These are phyloP conservation scores for Cephalopterus ornatus DNA, from an alignment of 2,113 vertebrate species.

Conservation along the genomic window DNA sequence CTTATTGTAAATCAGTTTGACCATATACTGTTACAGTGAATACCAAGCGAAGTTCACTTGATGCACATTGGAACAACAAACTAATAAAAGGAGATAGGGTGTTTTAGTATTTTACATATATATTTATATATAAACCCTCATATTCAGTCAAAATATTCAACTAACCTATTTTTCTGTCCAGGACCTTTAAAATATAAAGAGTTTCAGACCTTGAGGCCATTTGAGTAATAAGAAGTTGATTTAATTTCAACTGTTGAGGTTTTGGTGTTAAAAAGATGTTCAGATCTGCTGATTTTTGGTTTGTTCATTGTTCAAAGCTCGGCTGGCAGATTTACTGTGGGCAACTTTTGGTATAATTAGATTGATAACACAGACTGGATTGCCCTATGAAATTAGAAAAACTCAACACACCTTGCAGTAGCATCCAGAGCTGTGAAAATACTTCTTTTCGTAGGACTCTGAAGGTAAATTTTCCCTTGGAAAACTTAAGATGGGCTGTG, in stretches of 20 bases:
- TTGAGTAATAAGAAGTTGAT: background rate
- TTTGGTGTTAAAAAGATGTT: background rate
- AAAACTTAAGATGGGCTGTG: background rate
- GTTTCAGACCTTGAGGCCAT: background rate
- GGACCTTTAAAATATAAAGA: background rate
- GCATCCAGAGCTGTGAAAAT: background rate
- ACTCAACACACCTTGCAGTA: background rate
- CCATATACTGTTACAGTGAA: background rate
- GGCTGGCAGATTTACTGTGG: background rate
- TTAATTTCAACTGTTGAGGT: background rate
- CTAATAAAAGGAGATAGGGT: background rate
- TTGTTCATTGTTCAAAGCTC: background rate
- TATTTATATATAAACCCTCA: background rate
- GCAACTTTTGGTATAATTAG: background rate
- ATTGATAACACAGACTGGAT: background rate
- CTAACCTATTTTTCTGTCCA: background rate
- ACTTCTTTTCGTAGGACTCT: background rate
- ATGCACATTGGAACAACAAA: background rate
- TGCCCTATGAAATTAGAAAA: background rate
- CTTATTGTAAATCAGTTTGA: constrained; percentile 7
- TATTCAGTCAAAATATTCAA: background rate
- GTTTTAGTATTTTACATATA: background rate
- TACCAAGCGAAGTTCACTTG: background rate
- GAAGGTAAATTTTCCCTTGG: background rate
- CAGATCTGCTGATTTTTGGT: background rate